Conservation (phyloP, 2,888 invertebrate genomes). For the Lamproptera curius region DNA sequence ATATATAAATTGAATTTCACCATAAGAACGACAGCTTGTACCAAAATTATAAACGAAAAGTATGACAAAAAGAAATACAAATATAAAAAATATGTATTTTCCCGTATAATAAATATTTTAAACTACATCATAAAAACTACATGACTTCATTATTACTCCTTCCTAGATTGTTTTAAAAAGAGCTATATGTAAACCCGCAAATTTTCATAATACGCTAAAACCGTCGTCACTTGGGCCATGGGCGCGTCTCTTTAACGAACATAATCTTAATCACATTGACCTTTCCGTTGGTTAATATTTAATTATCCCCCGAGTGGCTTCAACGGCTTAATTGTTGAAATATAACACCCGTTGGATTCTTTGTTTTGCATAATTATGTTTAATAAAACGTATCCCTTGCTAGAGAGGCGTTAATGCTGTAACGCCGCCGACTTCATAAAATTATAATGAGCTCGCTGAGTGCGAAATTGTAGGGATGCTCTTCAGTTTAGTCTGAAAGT, state of each 20-base stretch:
- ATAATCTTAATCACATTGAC: conserved; percentile 54
- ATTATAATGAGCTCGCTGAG: neutral
- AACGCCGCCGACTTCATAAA: conserved; percentile 5
- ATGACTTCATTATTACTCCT: too few species aligned
- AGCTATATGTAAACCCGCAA: too few species aligned
- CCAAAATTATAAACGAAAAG: too few species aligned
- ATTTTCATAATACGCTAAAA: too few species aligned
- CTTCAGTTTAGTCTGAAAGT: neutral
- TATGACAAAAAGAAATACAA: too few species aligned
- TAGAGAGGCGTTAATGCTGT: neutral
- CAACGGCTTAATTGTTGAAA: conserved; percentile 58
- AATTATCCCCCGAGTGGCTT: conserved; percentile 52
- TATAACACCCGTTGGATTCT: conserved; percentile 36
- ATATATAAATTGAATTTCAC: too few species aligned
- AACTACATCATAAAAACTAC: too few species aligned
- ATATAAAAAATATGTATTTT: too few species aligned
- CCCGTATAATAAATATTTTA: too few species aligned
- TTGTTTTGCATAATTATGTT: conserved; percentile 15
- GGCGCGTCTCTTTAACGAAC: conserved; percentile 36
- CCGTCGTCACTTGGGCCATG: conserved; percentile 20
- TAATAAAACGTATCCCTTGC: conserved; percentile 4
- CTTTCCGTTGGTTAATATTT: conserved; percentile 61
- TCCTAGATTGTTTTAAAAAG: too few species aligned
- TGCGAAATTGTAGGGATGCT: neutral
- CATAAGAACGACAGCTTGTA: too few species aligned